A percentile compares a stretch with the other conserved stretches of the same genome.
phyloP scores from a whole-genome alignment of 2,797 vertebrate genomes.

The Adrianichthys oophorus region DNA sequence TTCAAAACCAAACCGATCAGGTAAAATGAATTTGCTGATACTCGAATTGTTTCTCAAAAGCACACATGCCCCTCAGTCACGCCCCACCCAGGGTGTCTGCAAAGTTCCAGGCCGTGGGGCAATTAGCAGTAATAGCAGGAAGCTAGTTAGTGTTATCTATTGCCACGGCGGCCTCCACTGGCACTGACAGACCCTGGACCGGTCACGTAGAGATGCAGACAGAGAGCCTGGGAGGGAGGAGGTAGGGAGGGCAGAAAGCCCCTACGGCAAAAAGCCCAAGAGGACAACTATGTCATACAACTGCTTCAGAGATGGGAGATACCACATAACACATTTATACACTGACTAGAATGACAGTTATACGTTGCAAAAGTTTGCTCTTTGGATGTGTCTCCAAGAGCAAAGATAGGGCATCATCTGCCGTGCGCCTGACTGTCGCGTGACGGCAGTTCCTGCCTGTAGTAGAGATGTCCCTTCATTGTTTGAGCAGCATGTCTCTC shows the following conservation, averaged over 20 bases:
- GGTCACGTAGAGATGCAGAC: constrained; percentile 77
- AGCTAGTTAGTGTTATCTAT: constrained; percentile 82
- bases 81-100: constrained; percentile 78
- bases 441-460: constrained; percentile 3
- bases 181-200: constrained; percentile 59
- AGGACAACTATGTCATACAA: constrained; percentile 21
- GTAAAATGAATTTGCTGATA: constrained; percentile 14
- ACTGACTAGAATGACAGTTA: background rate
- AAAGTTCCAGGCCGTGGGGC: constrained; percentile 56
- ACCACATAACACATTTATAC: background rate
- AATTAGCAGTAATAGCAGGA: constrained; percentile 83
- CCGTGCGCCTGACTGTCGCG: background rate
- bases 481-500: constrained; percentile 33
- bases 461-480: constrained; percentile 26
- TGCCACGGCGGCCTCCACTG: constrained; percentile 63
- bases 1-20: background rate
- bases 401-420: background rate
- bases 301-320: constrained; percentile 7
- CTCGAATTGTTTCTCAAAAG: constrained; percentile 24
- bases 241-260: constrained; percentile 7
- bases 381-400: background rate
- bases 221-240: constrained; percentile 32
- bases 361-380: no score
- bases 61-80: constrained; percentile 48
- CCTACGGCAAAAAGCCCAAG: constrained; percentile 26